Evolutionary conservation across 2,888 invertebrate genomes (phyloP), one percentile per base, ranked within the genome.

Genomic region (Drosophila nigritarsus): DNA sequence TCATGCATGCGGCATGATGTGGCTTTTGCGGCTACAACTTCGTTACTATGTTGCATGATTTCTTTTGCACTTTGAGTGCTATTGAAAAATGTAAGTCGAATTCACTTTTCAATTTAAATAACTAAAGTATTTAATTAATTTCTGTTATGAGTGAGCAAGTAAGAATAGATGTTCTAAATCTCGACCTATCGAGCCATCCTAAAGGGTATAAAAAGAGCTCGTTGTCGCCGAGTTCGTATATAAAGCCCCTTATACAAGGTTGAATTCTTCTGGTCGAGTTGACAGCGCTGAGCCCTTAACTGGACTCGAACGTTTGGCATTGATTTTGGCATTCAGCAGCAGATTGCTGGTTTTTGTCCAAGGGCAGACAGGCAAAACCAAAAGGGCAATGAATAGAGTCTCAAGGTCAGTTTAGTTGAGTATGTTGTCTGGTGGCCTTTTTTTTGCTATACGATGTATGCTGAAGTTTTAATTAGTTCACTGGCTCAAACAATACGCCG

Each of bases 391-490:
- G 7, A 24, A 15, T 8, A 45, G 2, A 24, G 81, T 71, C 64
- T 70, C 64, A 78, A 78, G 77, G 77, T 76, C 58, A 65, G 24
- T 36, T 34, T 40, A 50, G 29, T 65, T 55, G 73, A 60, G 53
- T 50, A 62, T 66, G 68, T 73, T 59, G 63, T 72, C 67, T 67
- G 65, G 50, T 65, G 54, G 49, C 73, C 70, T 72, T 65, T 36
- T 54, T 55, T 38, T 18, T 24, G 48, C 71, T 71, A 75, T 77
- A 65, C 75, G 59, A 63, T 67, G 73, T 76, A 54, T 74, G 51
- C 78, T 83, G 76, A 87, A 89, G 81, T 90, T 86, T 87, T 89
- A 87, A 87, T 87, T 89, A 90, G 90, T 83, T 73, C 90, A 63
- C 81, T 77, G 68, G 67, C 62, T 70, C 72, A 87, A 77, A 90